Conservation (phyloP, 2,113 vertebrate genomes). For the Cololabis saira region DNA sequence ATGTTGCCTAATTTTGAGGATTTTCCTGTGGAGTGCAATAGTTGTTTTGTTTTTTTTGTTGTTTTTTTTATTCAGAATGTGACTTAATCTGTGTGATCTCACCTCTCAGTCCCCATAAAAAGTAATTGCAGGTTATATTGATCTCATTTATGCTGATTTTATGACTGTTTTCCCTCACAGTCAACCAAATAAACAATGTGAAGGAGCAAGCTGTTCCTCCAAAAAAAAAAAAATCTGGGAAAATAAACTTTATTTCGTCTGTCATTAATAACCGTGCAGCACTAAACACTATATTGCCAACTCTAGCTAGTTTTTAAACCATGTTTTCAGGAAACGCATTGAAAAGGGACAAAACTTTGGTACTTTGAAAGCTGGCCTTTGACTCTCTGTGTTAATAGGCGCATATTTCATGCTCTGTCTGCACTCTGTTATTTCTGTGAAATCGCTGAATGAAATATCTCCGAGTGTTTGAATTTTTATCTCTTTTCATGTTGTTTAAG, state of each 20-base stretch:
- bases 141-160: constrained; percentile 14
- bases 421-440: constrained; percentile 34
- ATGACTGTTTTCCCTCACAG: constrained; percentile 6
- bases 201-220: neutral
- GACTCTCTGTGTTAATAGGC: constrained; percentile 33
- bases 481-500: constrained; percentile 28
- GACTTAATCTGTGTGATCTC: constrained; percentile 13
- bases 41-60: neutral
- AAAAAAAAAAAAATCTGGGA: neutral
- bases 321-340: constrained; percentile 4
- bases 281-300: constrained; percentile 6
- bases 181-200: constrained; percentile 4
- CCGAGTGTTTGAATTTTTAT: constrained; percentile 23
- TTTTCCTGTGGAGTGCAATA: constrained; percentile 1
- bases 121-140: constrained; percentile 5
- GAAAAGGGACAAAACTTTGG: constrained; percentile 50
- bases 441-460: constrained; percentile 32
- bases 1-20: constrained; percentile 32
- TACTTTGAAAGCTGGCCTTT: constrained; percentile 55
- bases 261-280: constrained; percentile 1
- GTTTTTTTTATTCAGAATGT: constrained; percentile 47
- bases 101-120: neutral
- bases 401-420: constrained; percentile 25
- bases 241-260: constrained; percentile 19
- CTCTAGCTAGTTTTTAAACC: neutral